Base-by-base conservation (phyloP, 2,797 vertebrate genomes). In the Arctocebus calabarensis region DNA sequence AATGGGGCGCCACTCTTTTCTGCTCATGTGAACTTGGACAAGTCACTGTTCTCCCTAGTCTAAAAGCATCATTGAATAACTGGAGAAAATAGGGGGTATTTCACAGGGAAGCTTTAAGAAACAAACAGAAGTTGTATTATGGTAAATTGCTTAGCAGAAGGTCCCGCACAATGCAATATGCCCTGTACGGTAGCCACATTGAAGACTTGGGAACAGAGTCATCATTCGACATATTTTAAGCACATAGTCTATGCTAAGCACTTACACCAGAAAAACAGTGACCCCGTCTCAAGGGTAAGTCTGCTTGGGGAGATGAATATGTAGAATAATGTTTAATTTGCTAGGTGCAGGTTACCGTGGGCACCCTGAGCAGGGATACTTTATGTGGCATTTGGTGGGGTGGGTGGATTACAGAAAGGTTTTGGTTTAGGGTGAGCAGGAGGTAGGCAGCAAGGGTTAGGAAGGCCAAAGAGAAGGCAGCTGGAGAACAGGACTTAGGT, bases 381-480 rank as follows among this genome's bases (percentile, higher is more conserved):
- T 68, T 34, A 34, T 29, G 34, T 70, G 75, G 52, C 40, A 43
- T 90, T 61, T 90, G 84, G 75, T 45, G 32, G 59, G 12, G 4
- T 92, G 48, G 16, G 13, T 23, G 70, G 71, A 84, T 29, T 45
- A 23, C 22, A 34, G 55, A 37, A 74, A 57, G 4, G 17, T 34
- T 66, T n/a, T 73, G 25, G 4, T 62, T 34, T 13, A 57, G 64
- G 45, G 34, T 27, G 59, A 62, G 27, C 13, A 66, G 43, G 61
- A 70, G 20, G 45, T 25, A 82, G 64, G 77, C 27, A 90, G 81
- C 20, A 77, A 40, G 34, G 20, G 57, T 57, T 25, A 43, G 78
- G 73, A 91, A 92, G 90, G 55, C n/a, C 61, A 57, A 64, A 61
- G 61, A 94, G 62, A 82, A 68, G 83, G 75, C 17, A 40, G 66